Base-by-base conservation (phyloP, 1,140 invertebrate species). In the Drosophila fuyamai region DNA sequence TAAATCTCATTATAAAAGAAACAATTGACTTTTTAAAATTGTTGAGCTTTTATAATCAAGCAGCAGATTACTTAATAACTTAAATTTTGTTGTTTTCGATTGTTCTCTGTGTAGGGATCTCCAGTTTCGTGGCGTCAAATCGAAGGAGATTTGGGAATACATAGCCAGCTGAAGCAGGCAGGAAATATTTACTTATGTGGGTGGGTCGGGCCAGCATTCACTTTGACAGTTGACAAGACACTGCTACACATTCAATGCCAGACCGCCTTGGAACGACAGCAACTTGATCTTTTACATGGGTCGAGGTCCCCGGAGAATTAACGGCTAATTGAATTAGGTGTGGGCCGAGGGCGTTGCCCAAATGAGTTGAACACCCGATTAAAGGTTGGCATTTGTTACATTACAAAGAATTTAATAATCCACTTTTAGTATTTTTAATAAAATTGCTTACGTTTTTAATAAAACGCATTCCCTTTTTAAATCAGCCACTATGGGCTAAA, bases 201-300 rank as follows among this genome's bases (percentile, higher is more conserved):
- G 32, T 29, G 67, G 55, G 58, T 55, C 35, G 36, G 71, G 56
- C 44, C 67, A 27, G 46, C 51, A 71, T 76, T 84, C 47, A 63
- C 56, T 53, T 83, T 84, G 81, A 84, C 81, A 84, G 77, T 50
- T 84, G 81, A 77, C 81, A 77, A 75, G 66, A 68, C 50, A 77
- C 57, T 55, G 66, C 47, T 55, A 57, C 47, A 68, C 36, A 46
- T 13, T 73, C 29, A 58, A 46, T 23, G 51, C 40, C 53, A 51
- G 23, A 40, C 43, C 46, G 36, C 32, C 66, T 41, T 32, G n/a
- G 27, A 27, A 41, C 36, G 66, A 38, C 23, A 57, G 67, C 14
- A 36, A 47, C 41, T 46, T 56, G 67, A 56, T 56, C 51, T 44
- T 32, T 46, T 51, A 51, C 50, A 76, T 62, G 58, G 61, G 47